Conservation (phyloP, 2,797 vertebrate species). For the Tenualosa ilisha region DNA sequence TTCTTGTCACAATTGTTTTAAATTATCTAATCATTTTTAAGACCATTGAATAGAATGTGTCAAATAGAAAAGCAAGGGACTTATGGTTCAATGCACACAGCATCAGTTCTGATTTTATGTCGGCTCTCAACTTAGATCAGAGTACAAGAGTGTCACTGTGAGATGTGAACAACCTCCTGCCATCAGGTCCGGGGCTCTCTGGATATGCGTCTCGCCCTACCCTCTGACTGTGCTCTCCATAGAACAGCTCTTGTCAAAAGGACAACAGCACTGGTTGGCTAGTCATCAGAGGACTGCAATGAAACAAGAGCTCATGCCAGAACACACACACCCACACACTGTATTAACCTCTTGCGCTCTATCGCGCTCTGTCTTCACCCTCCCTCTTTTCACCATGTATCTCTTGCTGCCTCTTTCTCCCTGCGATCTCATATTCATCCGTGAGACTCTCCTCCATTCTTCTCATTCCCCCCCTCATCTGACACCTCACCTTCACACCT, state of each 20-base stretch:
- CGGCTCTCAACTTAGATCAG: neutral
- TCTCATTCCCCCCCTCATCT: neutral
- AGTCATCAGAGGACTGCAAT: neutral
- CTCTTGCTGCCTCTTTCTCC: neutral
- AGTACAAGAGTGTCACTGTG: neutral
- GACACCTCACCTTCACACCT: conserved; percentile 21
- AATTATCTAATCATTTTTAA: too few relatives aligned
- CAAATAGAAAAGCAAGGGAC: too few relatives aligned
- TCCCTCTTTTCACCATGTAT: neutral
- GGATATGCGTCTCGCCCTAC: neutral
- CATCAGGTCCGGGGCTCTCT: neutral
- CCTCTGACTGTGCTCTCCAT: neutral
- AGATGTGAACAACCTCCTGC: neutral
- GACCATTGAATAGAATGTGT: too few relatives aligned
- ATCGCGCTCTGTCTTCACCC: neutral
- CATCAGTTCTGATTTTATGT: too few relatives aligned
- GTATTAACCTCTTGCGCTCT: conserved; percentile 24
- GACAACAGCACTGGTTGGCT: neutral
- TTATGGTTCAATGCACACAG: too few relatives aligned
- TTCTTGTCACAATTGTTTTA: too few relatives aligned
- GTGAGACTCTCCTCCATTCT: neutral
- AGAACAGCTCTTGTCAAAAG: neutral
- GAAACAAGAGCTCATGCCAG: neutral
- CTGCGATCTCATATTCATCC: neutral
- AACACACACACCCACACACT: neutral